These are phyloP conservation scores for Ennomos quercinarius DNA, from an alignment of 2,888 invertebrate genomes.

Conservation along the genomic window DNA sequence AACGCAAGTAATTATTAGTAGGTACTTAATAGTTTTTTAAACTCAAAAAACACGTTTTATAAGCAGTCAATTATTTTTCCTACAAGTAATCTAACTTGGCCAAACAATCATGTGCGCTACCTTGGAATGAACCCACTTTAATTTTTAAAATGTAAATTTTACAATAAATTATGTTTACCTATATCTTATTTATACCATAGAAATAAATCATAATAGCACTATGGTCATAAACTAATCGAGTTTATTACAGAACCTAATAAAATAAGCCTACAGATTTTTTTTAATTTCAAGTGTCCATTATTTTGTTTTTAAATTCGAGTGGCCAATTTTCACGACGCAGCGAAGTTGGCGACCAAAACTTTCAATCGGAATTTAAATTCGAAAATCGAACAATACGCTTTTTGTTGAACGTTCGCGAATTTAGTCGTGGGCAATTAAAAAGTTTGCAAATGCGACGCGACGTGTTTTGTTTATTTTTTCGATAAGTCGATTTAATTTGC, in stretches of 20 bases:
- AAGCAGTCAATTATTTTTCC: too few relatives aligned
- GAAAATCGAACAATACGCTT: slow-evolving; percentile 73
- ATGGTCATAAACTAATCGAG: too few relatives aligned
- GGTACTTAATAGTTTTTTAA: too few relatives aligned
- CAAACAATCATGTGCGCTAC: too few relatives aligned
- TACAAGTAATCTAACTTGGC: too few relatives aligned
- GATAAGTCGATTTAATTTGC: slow-evolving; percentile 23
- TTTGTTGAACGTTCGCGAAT: slow-evolving; percentile 75
- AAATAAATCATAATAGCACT: too few relatives aligned
- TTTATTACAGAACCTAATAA: background rate
- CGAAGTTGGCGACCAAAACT: slow-evolving; percentile 63
- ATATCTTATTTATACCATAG: too few relatives aligned
- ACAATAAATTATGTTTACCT: too few relatives aligned
- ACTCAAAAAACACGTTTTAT: too few relatives aligned
- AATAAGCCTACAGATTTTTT: slow-evolving; percentile 15
- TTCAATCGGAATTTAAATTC: slow-evolving; percentile 63
- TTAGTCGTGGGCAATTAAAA: slow-evolving; percentile 78
- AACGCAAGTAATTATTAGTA: too few relatives aligned
- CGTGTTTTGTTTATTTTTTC: slow-evolving; percentile 45
- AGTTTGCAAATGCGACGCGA: slow-evolving; percentile 63
- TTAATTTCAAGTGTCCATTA: slow-evolving; percentile 57
- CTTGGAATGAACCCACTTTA: too few relatives aligned
- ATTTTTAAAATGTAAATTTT: too few relatives aligned
- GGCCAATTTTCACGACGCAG: slow-evolving; percentile 62
- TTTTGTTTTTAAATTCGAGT: slow-evolving; percentile 51